Evolutionary conservation across 2,113 vertebrate species (phyloP).

Genomic region (Syrmaticus mikado): DNA sequence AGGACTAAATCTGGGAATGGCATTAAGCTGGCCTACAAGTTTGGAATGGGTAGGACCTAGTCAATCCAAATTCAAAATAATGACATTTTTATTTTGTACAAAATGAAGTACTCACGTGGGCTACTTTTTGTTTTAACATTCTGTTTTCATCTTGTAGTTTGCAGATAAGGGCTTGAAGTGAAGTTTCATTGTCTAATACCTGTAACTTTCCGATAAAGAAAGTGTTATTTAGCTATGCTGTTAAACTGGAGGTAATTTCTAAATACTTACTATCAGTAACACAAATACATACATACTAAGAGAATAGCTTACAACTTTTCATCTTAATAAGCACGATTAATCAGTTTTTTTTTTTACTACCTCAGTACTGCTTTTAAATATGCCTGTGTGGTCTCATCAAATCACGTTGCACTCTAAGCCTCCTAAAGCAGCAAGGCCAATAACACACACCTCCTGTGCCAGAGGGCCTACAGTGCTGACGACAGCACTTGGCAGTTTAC

Average conservation of each 20-base stretch:
- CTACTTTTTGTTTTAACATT: slow-evolving; percentile 86
- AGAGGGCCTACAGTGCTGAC: neutral
- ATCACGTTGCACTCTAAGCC: neutral
- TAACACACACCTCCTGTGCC: neutral
- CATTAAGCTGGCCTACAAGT: neutral
- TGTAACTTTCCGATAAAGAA: slow-evolving; percentile 46
- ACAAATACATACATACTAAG: neutral
- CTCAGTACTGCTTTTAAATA: neutral
- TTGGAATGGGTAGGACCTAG: neutral
- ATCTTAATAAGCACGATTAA: neutral
- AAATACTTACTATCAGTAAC: neutral
- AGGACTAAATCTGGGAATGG: neutral
- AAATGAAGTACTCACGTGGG: slow-evolving; percentile 83
- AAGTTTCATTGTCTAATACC: slow-evolving; percentile 54
- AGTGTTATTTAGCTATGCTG: neutral
- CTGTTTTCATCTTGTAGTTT: slow-evolving; percentile 89
- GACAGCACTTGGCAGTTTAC: neutral
- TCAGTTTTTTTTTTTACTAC: neutral
- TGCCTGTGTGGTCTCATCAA: neutral
- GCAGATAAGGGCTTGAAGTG: slow-evolving; percentile 60
- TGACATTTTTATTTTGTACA: neutral
- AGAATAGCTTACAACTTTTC: neutral
- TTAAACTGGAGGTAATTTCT: neutral
- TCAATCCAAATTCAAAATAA: neutral
- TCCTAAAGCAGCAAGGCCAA: neutral